Evolutionary conservation across 2,113 vertebrate genomes (phyloP), one percentile per base, ranked within the genome.

Genomic region (Callipepla squamata): DNA sequence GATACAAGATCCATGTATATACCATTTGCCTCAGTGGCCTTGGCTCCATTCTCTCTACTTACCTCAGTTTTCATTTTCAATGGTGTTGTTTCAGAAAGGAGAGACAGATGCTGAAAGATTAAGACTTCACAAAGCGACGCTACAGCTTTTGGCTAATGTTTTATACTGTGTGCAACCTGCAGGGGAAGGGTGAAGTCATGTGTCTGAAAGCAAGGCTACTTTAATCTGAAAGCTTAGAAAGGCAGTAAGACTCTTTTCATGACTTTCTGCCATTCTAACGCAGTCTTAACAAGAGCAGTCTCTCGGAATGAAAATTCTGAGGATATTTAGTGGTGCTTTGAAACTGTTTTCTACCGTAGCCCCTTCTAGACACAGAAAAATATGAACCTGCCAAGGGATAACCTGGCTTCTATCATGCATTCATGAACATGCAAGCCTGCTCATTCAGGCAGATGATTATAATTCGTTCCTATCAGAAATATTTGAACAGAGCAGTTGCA

Each of bases 251-350:
- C 80, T 44, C 23, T 85, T 96, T 92, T 92, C 78, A 89, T 88
- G 92, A 30, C 34, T 83, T 82, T 93, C 73, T 62, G 66, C 88
- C 50, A 44, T 78, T 95, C 36, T 14, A 74, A 87, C 83, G 20
- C 34, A 80, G 89, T 87, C 48, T 89, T 55, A 87, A 48, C 23
- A 74, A 89, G 78, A 48, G 81, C 30, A 94, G 74, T 55, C 65
- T 69, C 92, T 95, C 90, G 53, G 84, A 96, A 83, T 57, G 63
- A 85, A 63, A 93, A 81, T 30, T 28, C 58, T 66, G 82, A 73
- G 55, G 68, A 66, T 50, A 65, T 5, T 62, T 80, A 85, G 73
- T 63, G 84, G 58, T 80, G 19, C 48, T 81, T 79, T 78, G 40
- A 81, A 65, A n/a, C 55, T 45, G 4, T 51, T 70, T 90, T 32